phyloP scores from a whole-genome alignment of 1,140 invertebrate genomes.

The Parapsyche elsis region DNA sequence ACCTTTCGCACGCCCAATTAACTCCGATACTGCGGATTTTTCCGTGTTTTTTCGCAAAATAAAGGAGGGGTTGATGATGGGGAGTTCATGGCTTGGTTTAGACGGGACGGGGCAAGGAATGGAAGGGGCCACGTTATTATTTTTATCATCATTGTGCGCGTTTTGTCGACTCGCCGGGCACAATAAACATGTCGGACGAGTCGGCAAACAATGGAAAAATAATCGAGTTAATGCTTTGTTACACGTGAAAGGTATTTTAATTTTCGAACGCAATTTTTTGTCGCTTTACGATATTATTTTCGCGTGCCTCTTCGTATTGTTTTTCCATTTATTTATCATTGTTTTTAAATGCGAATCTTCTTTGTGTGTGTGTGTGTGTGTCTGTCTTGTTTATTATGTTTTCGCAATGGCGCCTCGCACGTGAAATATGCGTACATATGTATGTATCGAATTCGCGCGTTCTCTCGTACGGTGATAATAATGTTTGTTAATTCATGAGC shows the following conservation, averaged over 20 bases:
- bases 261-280: background rate
- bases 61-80: too few species aligned
- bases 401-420: too few species aligned
- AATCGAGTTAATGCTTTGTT: constrained; percentile 28
- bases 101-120: background rate
- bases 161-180: constrained; percentile 3
- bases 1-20: constrained; percentile 3
- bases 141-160: background rate
- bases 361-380: too few species aligned
- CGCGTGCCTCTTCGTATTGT: too few species aligned
- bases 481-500: too few species aligned
- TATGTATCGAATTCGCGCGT: too few species aligned
- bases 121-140: background rate
- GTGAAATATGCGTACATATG: too few species aligned
- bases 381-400: too few species aligned
- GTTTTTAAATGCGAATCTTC: too few species aligned
- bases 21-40: background rate
- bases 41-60: background rate
- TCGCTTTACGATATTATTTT: background rate
- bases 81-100: background rate
- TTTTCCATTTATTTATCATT: too few species aligned
- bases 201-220: constrained; percentile 20
- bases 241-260: constrained; percentile 27
- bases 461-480: too few species aligned
- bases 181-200: constrained; percentile 26